phyloP scores from a whole-genome alignment of 2,113 vertebrate species.

The Mungos mungo region DNA sequence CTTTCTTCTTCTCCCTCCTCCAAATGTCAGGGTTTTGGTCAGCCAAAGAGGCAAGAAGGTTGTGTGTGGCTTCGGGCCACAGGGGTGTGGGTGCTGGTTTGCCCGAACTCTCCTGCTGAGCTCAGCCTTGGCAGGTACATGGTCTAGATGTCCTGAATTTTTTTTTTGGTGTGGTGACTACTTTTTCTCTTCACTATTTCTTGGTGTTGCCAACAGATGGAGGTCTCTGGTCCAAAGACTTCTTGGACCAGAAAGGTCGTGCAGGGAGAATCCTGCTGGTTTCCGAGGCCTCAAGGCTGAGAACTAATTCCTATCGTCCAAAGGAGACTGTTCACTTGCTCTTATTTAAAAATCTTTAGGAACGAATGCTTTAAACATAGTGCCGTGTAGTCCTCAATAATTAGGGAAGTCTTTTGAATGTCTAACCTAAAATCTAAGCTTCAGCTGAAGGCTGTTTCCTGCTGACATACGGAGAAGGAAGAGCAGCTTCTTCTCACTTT shows the following conservation, averaged over 20 bases:
- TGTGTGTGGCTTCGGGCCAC: background rate
- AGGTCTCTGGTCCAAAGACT: background rate
- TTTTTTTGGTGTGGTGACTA: background rate
- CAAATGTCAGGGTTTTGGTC: background rate
- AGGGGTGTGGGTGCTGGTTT: background rate
- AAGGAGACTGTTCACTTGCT: background rate
- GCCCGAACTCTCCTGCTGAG: background rate
- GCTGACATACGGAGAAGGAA: background rate
- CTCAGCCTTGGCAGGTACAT: background rate
- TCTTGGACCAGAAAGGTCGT: background rate
- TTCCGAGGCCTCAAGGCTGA: background rate
- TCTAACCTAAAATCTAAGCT: background rate
- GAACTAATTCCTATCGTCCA: background rate
- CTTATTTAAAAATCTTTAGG: constrained; percentile 10
- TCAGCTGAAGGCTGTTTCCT: background rate
- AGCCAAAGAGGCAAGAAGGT: background rate
- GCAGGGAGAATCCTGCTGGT: background rate
- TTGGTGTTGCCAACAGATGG: background rate
- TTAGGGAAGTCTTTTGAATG: background rate
- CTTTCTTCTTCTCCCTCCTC: background rate
- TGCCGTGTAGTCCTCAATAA: background rate
- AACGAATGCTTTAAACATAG: background rate
- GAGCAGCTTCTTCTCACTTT: background rate
- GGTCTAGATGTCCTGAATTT: background rate
- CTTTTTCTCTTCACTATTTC: background rate